A percentile compares a stretch with the other conserved stretches of the same genome.
phyloP scores from a whole-genome alignment of 2,888 invertebrate genomes.

The Noctua comes region DNA sequence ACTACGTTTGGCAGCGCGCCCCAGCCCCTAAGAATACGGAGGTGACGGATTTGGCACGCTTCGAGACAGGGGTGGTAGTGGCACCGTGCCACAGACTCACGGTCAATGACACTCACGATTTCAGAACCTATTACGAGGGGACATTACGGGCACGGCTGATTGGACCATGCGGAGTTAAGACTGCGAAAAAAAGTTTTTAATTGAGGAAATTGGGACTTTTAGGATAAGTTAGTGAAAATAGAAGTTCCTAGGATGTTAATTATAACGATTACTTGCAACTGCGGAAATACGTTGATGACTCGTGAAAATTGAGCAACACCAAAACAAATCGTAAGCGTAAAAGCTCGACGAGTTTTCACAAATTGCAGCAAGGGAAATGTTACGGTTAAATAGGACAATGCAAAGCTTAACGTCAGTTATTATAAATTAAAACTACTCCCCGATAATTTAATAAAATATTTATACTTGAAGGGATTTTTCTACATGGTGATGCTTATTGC shows the following conservation, averaged over 20 bases:
- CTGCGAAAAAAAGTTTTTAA: background rate
- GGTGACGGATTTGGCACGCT: constrained; percentile 65
- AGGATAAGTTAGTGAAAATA: background rate
- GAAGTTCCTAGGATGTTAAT: background rate
- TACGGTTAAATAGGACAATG: no score
- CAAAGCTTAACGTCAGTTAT: background rate
- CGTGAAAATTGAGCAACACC: constrained; percentile 40
- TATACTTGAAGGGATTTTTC: background rate
- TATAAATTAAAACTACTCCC: background rate
- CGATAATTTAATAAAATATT: background rate
- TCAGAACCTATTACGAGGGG: constrained; percentile 55
- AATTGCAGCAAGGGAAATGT: background rate
- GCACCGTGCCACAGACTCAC: constrained; percentile 66
- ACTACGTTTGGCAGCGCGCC: constrained; percentile 49
- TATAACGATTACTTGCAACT: background rate
- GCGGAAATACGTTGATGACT: constrained; percentile 34
- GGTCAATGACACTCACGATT: constrained; percentile 75
- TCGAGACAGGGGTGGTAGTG: constrained; percentile 64
- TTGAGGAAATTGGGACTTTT: background rate
- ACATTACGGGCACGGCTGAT: constrained; percentile 38
- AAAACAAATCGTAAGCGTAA: constrained; percentile 41
- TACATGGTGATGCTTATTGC: constrained; percentile 7
- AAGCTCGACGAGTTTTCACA: constrained; percentile 4
- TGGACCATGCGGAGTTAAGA: constrained; percentile 23
- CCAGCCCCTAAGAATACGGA: constrained; percentile 34